Conservation (phyloP, 2,113 vertebrate genomes). For the Albula goreensis region DNA sequence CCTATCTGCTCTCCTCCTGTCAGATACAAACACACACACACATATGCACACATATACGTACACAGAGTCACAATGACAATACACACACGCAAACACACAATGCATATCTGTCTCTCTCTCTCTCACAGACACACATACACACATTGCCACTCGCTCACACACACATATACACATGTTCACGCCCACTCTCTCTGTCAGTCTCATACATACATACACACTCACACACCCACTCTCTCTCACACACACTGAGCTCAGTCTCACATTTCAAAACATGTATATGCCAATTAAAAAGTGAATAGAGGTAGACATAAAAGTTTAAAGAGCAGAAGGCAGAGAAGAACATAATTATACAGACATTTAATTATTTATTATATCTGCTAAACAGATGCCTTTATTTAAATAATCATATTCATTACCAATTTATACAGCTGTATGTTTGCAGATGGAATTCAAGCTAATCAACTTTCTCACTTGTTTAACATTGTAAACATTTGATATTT, state of each 20-base stretch:
- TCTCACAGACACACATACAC: neutral
- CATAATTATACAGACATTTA: no score
- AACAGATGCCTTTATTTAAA: no score
- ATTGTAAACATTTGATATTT: no score
- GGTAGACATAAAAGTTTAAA: neutral
- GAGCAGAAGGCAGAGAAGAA: no score
- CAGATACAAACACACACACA: neutral
- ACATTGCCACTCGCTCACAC: slow-evolving; percentile 3
- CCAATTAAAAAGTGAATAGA: neutral
- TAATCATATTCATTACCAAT: no score
- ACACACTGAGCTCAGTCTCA: neutral
- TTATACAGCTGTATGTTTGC: no score
- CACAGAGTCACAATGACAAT: neutral
- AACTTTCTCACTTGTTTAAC: no score
- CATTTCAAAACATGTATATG: neutral
- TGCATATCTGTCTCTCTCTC: neutral
- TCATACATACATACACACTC: neutral
- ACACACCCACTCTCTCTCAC: neutral
- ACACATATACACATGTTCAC: neutral
- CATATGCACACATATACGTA: neutral
- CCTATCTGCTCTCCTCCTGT: neutral
- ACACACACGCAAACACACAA: neutral
- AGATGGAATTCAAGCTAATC: no score
- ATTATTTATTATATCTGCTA: no score
- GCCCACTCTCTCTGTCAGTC: neutral